These are phyloP conservation scores for Embiotoca jacksoni DNA, from an alignment of 2,113 vertebrate genomes.

Conservation along the genomic window DNA sequence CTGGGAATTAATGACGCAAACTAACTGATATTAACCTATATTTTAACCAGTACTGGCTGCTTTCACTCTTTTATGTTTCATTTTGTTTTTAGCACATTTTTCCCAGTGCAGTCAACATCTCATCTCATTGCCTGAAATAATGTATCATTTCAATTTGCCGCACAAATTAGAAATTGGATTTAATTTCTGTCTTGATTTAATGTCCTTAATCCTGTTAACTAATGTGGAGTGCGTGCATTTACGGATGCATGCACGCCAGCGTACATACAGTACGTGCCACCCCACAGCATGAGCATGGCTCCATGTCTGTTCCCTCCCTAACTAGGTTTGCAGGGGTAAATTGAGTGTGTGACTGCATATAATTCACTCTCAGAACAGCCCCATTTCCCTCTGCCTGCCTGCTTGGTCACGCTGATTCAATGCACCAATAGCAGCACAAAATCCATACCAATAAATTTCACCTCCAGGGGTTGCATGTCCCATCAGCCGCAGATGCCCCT, in stretches of 20 bases:
- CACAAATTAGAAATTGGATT: slow-evolving; percentile 60
- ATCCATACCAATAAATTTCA: slow-evolving; percentile 83
- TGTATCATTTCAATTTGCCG: slow-evolving; percentile 52
- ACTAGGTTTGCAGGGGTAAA: slow-evolving; percentile 83
- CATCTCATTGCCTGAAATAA: slow-evolving; percentile 22
- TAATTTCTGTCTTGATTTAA: slow-evolving; percentile 66
- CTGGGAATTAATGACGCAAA: slow-evolving; percentile 40
- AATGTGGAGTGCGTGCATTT: slow-evolving; percentile 59
- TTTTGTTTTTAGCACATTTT: slow-evolving; percentile 11
- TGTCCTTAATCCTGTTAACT: slow-evolving; percentile 71
- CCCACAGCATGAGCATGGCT: slow-evolving; percentile 46
- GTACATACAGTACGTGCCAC: slow-evolving; percentile 23
- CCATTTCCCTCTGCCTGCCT: slow-evolving; percentile 80
- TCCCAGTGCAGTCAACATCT: neutral
- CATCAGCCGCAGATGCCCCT: slow-evolving; percentile 68
- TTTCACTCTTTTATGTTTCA: slow-evolving; percentile 9
- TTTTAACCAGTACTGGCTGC: slow-evolving; percentile 40
- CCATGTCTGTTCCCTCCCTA: slow-evolving; percentile 70
- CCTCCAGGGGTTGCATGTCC: slow-evolving; percentile 74
- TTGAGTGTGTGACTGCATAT: slow-evolving; percentile 85
- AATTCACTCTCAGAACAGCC: slow-evolving; percentile 82
- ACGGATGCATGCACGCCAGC: slow-evolving; percentile 31
- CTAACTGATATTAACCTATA: slow-evolving; percentile 27
- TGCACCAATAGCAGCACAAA: slow-evolving; percentile 81
- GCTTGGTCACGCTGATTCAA: slow-evolving; percentile 84